Base-by-base conservation (phyloP, 2,113 vertebrate species). In the Pterocles burchelli region DNA sequence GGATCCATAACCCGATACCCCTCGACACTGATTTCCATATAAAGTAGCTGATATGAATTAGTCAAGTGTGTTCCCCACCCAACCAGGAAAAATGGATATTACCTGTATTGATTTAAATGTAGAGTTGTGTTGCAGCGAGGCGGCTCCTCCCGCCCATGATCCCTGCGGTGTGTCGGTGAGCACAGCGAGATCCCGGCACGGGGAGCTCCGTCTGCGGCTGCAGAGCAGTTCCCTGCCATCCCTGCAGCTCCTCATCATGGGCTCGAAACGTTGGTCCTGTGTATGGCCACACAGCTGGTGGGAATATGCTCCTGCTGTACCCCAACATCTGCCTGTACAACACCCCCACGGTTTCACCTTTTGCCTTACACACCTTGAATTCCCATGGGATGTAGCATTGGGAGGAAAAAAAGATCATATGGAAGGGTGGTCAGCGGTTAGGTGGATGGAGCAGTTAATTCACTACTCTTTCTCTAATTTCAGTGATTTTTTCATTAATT, bases 211-310 rank as follows among this genome's bases (percentile, higher is more conserved):
- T 31, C 79, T 48, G 74, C 1, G 2, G 18, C 33, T 29, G 22
- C 65, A 55, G 20, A 25, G 61, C 5, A 17, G 13, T 43, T 26
- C 49, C 49, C 52, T 59, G 38, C 78, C 7, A 3, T 45, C 33
- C 43, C 66, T 17, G 22, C 71, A 45, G 52, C 7, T 4, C 48
- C 61, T 46, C 54, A 8, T 17, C 70, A 46, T 24, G 31, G 25
- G 72, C 48, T 55, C 59, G 26, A 9, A 5, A 33, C 0, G 0
- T 3, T 25, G n/a, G 1, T 62, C 52, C 58, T 57, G 36, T 4
- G 1, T 0, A 0, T 2, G 52, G n/a, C 43, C 17, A 13, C 3
- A 43, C 20, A 13, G 18, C 2, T 19, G 21, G 54, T 16, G 34
- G 11, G 59, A 51, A 55, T 5, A 25, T 21, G 63, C 63, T 85